These are phyloP conservation scores for Ascidia mentula DNA, from an alignment of 23 tunicate species.

Conservation along the genomic window DNA sequence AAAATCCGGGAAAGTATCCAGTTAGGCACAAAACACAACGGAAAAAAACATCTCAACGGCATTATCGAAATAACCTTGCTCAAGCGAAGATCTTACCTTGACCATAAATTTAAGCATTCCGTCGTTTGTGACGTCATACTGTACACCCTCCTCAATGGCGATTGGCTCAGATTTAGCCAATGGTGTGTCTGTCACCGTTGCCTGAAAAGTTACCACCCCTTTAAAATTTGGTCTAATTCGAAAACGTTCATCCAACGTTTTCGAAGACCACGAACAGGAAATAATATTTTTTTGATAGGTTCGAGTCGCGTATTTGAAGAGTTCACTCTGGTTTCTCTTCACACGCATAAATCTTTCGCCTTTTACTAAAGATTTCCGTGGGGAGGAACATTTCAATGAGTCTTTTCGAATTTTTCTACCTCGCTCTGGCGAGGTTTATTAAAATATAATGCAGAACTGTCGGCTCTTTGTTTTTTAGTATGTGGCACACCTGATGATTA, in stretches of 20 bases:
- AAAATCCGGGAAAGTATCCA: too few species aligned
- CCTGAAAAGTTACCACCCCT: not conserved
- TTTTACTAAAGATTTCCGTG: conserved; percentile 23
- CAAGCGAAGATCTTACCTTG: conserved; percentile 7
- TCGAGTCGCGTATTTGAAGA: not conserved
- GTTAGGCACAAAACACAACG: not conserved
- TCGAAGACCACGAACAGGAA: not conserved
- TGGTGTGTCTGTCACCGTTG: not conserved
- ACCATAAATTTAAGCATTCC: conserved; percentile 12
- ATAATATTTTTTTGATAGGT: not conserved
- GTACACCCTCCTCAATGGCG: conserved; percentile 23
- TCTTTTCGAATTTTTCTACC: conserved; percentile 29
- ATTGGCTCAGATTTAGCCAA: not conserved
- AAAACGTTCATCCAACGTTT: not conserved
- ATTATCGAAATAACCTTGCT: too few species aligned
- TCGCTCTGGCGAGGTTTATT: conserved; percentile 13
- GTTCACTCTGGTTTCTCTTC: not conserved
- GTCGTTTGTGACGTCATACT: conserved; percentile 33
- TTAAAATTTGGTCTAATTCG: not conserved
- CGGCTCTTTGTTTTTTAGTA: too few species aligned
- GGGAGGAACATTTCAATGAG: conserved; percentile 34
- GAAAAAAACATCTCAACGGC: not conserved
- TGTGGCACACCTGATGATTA: too few species aligned
- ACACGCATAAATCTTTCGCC: conserved; percentile 13
- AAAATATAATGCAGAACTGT: too few species aligned